Evolutionary conservation across 2,113 vertebrate species (phyloP).

Genomic region (Pseudois nayaur): DNA sequence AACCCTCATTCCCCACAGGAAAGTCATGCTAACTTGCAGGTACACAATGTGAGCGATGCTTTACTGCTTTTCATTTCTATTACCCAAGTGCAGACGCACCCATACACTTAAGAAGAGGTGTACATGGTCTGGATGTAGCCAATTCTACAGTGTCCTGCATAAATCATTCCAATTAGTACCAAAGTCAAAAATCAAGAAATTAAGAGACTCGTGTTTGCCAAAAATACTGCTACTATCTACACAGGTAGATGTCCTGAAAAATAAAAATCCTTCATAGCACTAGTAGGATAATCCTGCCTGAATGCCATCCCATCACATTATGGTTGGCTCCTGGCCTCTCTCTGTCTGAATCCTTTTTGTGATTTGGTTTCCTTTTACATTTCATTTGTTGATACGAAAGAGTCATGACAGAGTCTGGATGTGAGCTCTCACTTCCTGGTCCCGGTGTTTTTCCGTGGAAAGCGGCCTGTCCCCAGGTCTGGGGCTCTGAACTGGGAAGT

Average conservation of each 20-base stretch:
- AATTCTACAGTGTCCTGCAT: background rate
- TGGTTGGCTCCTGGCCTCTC: background rate
- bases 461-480: background rate
- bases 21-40: background rate
- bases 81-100: background rate
- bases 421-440: background rate
- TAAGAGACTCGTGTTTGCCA: background rate
- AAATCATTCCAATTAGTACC: background rate
- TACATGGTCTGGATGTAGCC: background rate
- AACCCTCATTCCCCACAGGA: background rate
- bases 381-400: background rate
- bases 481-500: background rate
- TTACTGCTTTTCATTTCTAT: background rate
- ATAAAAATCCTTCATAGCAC: background rate
- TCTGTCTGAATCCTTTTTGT: background rate
- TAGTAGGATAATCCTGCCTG: background rate
- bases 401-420: background rate
- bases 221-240: background rate
- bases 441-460: background rate
- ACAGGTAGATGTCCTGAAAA: background rate
- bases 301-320: background rate
- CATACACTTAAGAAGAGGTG: background rate
- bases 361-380: background rate
- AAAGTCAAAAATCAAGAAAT: background rate
- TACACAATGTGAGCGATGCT: background rate